These are phyloP conservation scores for Hydroisotoma schaefferi DNA, from an alignment of 2,888 invertebrate species.

Conservation along the genomic window DNA sequence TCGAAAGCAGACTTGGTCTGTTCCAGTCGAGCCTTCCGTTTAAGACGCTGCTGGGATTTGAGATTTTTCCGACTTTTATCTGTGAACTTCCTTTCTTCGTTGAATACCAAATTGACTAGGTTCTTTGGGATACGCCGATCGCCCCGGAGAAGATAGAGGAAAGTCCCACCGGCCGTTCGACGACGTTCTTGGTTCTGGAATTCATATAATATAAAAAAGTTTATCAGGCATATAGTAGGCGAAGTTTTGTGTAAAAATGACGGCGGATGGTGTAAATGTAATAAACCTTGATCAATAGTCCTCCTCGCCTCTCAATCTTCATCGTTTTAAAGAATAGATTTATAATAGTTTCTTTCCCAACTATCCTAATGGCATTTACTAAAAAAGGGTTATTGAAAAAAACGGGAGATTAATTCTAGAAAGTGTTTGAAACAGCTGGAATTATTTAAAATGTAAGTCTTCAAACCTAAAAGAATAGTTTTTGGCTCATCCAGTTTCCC, in stretches of 20 bases:
- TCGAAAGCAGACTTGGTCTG: not conserved
- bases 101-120: conserved; percentile 38
- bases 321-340: conserved; percentile 51
- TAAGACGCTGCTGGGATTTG: conserved; percentile 11
- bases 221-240: not conserved
- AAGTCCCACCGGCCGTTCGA: conserved; percentile 55
- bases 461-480: conserved; percentile 24
- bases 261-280: too few species aligned
- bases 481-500: conserved; percentile 40
- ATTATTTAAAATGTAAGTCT: too few species aligned
- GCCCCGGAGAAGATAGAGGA: conserved; percentile 51
- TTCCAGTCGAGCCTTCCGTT: conserved; percentile 20
- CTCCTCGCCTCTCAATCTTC: conserved; percentile 52
- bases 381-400: conserved; percentile 31
- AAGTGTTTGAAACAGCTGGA: not conserved
- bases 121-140: conserved; percentile 37
- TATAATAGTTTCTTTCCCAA: conserved; percentile 52
- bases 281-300: conserved; percentile 51
- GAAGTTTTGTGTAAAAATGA: not conserved
- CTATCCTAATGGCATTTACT: conserved; percentile 47
- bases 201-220: not conserved
- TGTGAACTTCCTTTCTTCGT: conserved; percentile 26
- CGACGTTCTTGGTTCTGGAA: conserved; percentile 53
- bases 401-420: not conserved
- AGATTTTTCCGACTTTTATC: conserved; percentile 21